Evolutionary conservation across 2,797 vertebrate species (phyloP).

Genomic region (Enteromius argenteus): DNA sequence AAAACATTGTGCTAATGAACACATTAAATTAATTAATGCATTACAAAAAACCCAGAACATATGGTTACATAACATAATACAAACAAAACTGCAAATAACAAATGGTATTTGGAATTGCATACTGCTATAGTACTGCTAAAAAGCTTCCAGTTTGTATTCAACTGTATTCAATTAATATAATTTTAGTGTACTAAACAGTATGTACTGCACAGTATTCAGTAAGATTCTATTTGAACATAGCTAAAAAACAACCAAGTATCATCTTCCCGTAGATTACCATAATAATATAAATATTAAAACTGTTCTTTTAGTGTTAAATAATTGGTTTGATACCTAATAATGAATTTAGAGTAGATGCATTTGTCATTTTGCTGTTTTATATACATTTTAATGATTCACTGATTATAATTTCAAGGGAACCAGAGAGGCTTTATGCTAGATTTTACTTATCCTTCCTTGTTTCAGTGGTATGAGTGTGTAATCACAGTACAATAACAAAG

Average conservation of each 20-base stretch:
- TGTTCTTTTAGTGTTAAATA: neutral
- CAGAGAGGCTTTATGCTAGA: neutral
- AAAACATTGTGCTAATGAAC: neutral
- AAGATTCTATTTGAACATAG: neutral
- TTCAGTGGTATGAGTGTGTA: neutral
- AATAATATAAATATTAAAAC: neutral
- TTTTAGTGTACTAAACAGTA: neutral
- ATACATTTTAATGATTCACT: neutral
- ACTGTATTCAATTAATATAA: neutral
- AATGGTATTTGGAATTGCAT: neutral
- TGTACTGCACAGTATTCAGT: neutral
- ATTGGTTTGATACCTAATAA: neutral
- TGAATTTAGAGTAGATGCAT: neutral
- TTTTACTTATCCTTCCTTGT: neutral
- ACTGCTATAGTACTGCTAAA: neutral
- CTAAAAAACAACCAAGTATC: neutral
- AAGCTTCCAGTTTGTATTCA: no score
- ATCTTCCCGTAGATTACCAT: conserved; percentile 3
- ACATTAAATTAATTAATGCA: neutral
- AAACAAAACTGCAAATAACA: neutral
- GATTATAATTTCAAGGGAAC: neutral
- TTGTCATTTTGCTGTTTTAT: neutral
- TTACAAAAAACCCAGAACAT: neutral
- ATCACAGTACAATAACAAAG: neutral
- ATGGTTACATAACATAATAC: neutral